Evolutionary conservation across 2,888 invertebrate species (phyloP).

Genomic region (Ennomos quercinarius): DNA sequence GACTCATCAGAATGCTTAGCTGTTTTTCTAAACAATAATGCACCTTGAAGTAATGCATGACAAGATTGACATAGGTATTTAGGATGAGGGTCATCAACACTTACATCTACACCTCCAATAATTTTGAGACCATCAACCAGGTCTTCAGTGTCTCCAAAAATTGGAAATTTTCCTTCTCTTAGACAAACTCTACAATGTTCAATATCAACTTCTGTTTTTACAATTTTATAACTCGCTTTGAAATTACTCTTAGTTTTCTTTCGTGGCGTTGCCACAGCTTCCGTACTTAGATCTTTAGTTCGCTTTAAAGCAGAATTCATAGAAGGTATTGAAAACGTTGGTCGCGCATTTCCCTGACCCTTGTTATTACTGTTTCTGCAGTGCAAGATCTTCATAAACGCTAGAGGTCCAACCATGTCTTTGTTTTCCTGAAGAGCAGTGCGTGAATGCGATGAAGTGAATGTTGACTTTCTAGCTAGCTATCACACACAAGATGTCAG

Average conservation of each 20-base stretch:
- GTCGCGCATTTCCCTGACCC: no score
- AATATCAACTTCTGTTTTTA: constrained; percentile 27
- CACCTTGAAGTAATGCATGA: constrained; percentile 62
- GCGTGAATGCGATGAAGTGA: no score
- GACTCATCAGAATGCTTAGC: constrained; percentile 64
- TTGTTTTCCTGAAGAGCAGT: no score
- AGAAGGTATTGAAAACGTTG: no score
- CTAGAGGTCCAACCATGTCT: constrained; percentile 25
- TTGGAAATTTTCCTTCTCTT: constrained; percentile 67
- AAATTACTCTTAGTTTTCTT: neutral
- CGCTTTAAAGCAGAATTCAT: neutral
- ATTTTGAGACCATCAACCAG: constrained; percentile 55
- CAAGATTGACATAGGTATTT: constrained; percentile 70
- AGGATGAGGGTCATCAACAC: constrained; percentile 60
- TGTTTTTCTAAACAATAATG: constrained; percentile 69
- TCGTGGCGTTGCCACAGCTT: neutral
- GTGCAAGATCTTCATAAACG: constrained; percentile 29
- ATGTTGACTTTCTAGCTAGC: no score
- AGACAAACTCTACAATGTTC: constrained; percentile 69
- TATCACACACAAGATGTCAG: no score
- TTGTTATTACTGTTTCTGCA: constrained; percentile 22
- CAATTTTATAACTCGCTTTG: neutral
- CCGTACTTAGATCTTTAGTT: neutral
- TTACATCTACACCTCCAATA: constrained; percentile 62
- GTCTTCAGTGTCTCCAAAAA: constrained; percentile 56